Base-by-base conservation (phyloP, 2,113 vertebrate species). In the Oreochromis aureus region DNA sequence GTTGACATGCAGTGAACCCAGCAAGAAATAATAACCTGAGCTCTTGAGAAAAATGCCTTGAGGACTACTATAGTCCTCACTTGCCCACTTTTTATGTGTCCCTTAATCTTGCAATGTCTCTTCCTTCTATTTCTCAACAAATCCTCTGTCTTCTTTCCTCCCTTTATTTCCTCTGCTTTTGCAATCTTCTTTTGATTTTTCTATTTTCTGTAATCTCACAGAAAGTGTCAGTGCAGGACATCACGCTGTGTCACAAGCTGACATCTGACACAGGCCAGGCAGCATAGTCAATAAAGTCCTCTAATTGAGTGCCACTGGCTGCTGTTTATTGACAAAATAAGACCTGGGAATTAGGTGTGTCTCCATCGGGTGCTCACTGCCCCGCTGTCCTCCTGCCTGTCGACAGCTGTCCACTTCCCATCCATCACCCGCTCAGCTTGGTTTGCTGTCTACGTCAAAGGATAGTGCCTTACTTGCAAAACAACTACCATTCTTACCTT, bases 281-380 rank as follows among this genome's bases (percentile, higher is more conserved):
- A 94, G 90, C 91, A 81, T 66, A 94, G 94, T 96, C 95, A 95
- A 96, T 96, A 95, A 95, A 95, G 89, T 63, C 58, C 78, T 95
- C 93, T 96, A 95, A 96, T 94, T 95, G 94, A 96, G 95, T 95
- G 95, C 94, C 94, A 89, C 93, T 94, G 94, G 94, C 93, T 92
- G 94, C 91, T 94, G 94, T 95, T 95, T 95, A 95, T 96, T 94
- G 96, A 96, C 95, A 94, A 95, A 95, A 94, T 94, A 95, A 96
- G 94, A 95, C 93, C 90, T 53, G 94, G 93, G 95, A 96, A 95
- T 96, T 95, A 95, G 94, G 94, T 87, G 87, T 85, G 91, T 90
- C 92, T 91, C 89, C 19, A 8, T 16, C 36, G 81, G 82, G 58
- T 5, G 78, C 90, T 83, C 18, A 48, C 19, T 39, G 90, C 81